Percentiles rank a stretch among this genome's conserved stretches.
These are phyloP conservation scores for Diglossa cyanea DNA, from an alignment of 2,797 vertebrate genomes.

Conservation along the genomic window DNA sequence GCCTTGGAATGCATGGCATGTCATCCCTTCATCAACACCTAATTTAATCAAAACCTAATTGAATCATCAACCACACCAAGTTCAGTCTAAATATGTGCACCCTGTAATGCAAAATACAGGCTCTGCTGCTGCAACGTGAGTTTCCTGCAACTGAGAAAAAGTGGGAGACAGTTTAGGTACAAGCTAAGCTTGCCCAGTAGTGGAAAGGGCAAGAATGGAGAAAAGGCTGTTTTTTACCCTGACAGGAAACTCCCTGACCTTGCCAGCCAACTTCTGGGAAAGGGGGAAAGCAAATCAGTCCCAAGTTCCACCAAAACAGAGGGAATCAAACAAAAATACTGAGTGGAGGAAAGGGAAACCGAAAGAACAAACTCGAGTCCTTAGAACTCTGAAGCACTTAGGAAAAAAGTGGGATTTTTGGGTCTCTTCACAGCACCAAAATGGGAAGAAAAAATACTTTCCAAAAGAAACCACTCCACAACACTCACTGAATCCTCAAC, in stretches of 20 bases:
- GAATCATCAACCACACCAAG: background rate
- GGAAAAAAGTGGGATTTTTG: background rate
- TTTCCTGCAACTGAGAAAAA: background rate
- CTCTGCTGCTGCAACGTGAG: background rate
- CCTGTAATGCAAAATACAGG: background rate
- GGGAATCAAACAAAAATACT: background rate
- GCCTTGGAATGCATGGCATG: background rate
- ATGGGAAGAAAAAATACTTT: background rate
- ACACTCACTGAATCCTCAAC: background rate
- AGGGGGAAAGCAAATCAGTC: background rate
- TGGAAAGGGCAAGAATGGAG: background rate
- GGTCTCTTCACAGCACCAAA: background rate
- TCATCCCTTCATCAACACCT: background rate
- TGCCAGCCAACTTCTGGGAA: background rate
- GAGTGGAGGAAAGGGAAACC: background rate
- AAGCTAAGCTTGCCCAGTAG: background rate
- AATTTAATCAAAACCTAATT: background rate
- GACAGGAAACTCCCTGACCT: background rate
- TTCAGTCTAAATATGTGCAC: background rate
- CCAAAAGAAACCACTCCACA: background rate
- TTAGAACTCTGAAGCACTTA: background rate
- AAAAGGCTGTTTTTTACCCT: background rate
- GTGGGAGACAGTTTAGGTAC: background rate
- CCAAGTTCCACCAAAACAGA: background rate
- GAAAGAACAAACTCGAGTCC: background rate